phyloP scores from a whole-genome alignment of 1,140 invertebrate species.

The Drosophila ercepeae region DNA sequence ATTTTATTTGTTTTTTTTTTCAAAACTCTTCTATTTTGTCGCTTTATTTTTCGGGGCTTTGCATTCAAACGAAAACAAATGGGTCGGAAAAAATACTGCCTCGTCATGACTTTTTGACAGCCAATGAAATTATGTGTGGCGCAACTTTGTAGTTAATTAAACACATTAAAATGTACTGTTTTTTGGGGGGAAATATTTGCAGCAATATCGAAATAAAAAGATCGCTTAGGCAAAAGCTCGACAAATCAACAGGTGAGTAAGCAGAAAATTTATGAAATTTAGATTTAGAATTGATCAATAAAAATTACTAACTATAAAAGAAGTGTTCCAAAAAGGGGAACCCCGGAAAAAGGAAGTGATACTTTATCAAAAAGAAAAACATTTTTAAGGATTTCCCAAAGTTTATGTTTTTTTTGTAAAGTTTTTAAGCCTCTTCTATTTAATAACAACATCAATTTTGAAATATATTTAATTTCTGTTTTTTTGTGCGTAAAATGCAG shows the following conservation, averaged over 20 bases:
- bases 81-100: slow-evolving; percentile 13
- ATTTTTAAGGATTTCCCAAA: no score
- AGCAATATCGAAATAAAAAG: neutral
- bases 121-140: slow-evolving; percentile 9
- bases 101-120: slow-evolving; percentile 22
- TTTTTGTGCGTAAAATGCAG: slow-evolving; percentile 10
- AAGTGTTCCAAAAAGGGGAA: no score
- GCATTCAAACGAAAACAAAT: neutral
- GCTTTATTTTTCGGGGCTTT: neutral
- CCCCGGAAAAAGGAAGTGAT: no score
- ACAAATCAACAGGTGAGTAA: slow-evolving; percentile 27
- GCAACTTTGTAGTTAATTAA: slow-evolving; percentile 24
- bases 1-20: slow-evolving; percentile 23
- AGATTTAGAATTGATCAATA: neutral
- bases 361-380: no score
- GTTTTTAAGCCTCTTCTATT: no score
- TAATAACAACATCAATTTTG: neutral
- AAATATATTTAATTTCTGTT: slow-evolving; percentile 13
- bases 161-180: slow-evolving; percentile 10
- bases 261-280: neutral
- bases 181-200: slow-evolving; percentile 1
- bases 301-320: neutral
- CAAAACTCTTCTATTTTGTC: neutral
- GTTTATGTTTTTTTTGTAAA: neutral
- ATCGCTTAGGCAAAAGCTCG: neutral